Conservation (phyloP, 2,113 vertebrate genomes). For the Gopherus flavomarginatus region DNA sequence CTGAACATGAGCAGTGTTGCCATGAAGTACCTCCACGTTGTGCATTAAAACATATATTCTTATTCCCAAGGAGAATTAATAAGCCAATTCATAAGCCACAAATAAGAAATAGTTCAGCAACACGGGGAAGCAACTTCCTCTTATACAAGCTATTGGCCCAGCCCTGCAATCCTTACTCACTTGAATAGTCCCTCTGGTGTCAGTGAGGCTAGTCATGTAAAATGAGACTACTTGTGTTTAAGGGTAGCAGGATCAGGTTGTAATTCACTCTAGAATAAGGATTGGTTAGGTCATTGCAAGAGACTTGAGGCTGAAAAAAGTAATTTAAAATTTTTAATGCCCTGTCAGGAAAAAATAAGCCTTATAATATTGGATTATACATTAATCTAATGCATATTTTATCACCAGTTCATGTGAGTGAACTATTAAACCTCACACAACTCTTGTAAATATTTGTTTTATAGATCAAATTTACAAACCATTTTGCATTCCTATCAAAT, state of each 20-base stretch:
- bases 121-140: slow-evolving; percentile 55
- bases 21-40: slow-evolving; percentile 13
- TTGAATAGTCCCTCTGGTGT: rapidly evolving
- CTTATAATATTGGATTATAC: slow-evolving; percentile 49
- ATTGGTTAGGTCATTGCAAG: slow-evolving; percentile 32
- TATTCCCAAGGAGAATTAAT: slow-evolving; percentile 29
- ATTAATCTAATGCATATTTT: slow-evolving; percentile 69
- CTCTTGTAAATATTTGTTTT: slow-evolving; percentile 67
- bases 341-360: neutral
- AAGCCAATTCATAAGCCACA: slow-evolving; percentile 11
- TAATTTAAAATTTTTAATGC: slow-evolving; percentile 49
- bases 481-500: slow-evolving; percentile 56
- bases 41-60: slow-evolving; percentile 42
- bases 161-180: neutral
- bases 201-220: neutral
- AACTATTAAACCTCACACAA: slow-evolving; percentile 48
- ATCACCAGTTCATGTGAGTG: slow-evolving; percentile 52
- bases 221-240: neutral
- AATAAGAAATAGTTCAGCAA: slow-evolving; percentile 54
- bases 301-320: slow-evolving; percentile 54
- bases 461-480: slow-evolving; percentile 66
- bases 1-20: slow-evolving; percentile 32
- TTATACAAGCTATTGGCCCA: slow-evolving; percentile 50
- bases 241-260: neutral
- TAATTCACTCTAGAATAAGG: neutral